phyloP scores from a whole-genome alignment of 1,140 invertebrate species.

The Leptopilina clavipes region DNA sequence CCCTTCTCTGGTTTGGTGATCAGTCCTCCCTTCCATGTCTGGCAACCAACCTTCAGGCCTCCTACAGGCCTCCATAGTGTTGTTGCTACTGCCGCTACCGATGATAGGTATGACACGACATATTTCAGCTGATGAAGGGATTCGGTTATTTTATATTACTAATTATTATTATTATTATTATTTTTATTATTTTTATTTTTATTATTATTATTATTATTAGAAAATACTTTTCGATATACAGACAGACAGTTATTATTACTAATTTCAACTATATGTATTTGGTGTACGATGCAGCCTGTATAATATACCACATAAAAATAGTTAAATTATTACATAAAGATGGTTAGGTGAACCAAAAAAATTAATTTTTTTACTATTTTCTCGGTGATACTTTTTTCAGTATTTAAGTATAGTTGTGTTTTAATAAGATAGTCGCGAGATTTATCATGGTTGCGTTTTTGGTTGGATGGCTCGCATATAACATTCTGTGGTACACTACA shows the following conservation, averaged over 20 bases:
- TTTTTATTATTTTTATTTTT: background rate
- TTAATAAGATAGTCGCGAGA: conserved; percentile 45
- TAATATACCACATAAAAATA: too few species aligned
- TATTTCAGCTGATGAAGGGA: background rate
- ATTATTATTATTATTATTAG: too few species aligned
- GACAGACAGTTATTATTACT: too few species aligned
- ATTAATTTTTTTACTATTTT: too few species aligned
- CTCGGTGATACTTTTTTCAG: too few species aligned
- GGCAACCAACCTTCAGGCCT: conserved; percentile 45
- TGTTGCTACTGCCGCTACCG: background rate
- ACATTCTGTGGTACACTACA: conserved; percentile 52
- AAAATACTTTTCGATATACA: too few species aligned
- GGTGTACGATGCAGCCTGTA: too few species aligned
- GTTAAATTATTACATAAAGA: too few species aligned
- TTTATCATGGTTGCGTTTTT: conserved; percentile 64
- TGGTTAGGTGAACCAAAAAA: too few species aligned
- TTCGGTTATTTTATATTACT: background rate
- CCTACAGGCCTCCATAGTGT: conserved; percentile 34
- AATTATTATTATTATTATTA: background rate
- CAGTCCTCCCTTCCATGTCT: conserved; percentile 46
- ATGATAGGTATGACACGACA: conserved; percentile 19
- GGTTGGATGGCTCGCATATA: conserved; percentile 50
- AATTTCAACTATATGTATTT: too few species aligned
- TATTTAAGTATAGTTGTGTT: background rate
- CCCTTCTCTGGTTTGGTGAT: conserved; percentile 58